phyloP scores from a whole-genome alignment of 2,797 vertebrate species.

The Oreonectes daqikongensis region DNA sequence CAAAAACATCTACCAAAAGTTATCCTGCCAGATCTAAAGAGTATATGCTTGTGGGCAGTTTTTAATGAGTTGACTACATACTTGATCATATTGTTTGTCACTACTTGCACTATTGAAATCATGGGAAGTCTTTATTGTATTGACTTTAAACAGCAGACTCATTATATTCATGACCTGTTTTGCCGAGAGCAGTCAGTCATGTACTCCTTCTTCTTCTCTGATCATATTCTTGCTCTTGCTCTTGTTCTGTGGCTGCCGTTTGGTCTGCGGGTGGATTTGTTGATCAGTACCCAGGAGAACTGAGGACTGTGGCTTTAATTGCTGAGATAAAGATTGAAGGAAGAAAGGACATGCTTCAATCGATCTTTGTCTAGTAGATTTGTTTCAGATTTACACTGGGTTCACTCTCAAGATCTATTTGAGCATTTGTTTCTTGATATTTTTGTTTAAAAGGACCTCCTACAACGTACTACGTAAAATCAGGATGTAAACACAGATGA shows the following conservation, averaged over 20 bases:
- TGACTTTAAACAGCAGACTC: conserved; percentile 12
- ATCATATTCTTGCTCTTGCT: background rate
- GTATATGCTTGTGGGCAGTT: background rate
- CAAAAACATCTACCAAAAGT: background rate
- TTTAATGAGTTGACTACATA: background rate
- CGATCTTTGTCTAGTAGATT: conserved; percentile 39
- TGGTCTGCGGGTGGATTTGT: conserved; percentile 48
- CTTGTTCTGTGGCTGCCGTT: conserved; percentile 27
- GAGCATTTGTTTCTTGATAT: too few species aligned
- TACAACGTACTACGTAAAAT: background rate
- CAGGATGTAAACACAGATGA: background rate
- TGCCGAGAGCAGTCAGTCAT: conserved; percentile 12
- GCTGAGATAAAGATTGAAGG: conserved; percentile 62
- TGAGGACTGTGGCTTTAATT: conserved; percentile 62
- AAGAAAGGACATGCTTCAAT: conserved; percentile 47
- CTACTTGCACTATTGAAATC: conserved; percentile 11
- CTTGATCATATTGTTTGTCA: background rate
- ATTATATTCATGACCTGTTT: conserved; percentile 18
- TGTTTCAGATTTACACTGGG: background rate
- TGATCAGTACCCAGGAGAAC: conserved; percentile 61
- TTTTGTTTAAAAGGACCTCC: background rate
- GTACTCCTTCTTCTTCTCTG: background rate
- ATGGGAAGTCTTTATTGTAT: conserved; percentile 7
- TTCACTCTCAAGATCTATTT: background rate
- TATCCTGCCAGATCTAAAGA: background rate